phyloP scores from a whole-genome alignment of 2,113 vertebrate species.

The Silurus asotus region DNA sequence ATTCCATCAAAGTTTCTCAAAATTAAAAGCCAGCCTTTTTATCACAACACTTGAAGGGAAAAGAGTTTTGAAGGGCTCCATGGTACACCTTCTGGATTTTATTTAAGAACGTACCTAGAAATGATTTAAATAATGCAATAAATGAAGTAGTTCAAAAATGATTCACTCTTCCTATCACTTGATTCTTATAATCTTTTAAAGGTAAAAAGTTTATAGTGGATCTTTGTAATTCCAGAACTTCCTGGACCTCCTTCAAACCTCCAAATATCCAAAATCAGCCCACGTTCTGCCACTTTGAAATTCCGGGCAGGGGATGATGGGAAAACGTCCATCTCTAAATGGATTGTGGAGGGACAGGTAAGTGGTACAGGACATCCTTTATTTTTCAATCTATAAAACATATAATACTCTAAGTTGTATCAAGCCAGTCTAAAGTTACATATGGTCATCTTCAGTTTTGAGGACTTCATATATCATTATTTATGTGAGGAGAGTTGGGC shows the following conservation, averaged over 20 bases:
- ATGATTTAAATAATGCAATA: slow-evolving; percentile 13
- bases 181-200: background rate
- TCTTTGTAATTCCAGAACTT: slow-evolving; percentile 70
- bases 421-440: background rate
- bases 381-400: background rate
- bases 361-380: background rate
- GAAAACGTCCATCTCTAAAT: slow-evolving; percentile 81
- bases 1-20: slow-evolving; percentile 55
- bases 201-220: slow-evolving; percentile 19
- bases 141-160: slow-evolving; percentile 10
- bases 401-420: background rate
- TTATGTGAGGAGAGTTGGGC: background rate
- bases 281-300: slow-evolving; percentile 80
- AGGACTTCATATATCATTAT: background rate
- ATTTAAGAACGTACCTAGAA: slow-evolving; percentile 19
- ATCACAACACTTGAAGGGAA: slow-evolving; percentile 42
- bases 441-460: background rate
- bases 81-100: slow-evolving; percentile 10
- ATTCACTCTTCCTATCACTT: background rate
- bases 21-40: slow-evolving; percentile 45
- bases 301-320: slow-evolving; percentile 83
- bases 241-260: slow-evolving; percentile 83
- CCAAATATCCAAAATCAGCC: slow-evolving; percentile 86
- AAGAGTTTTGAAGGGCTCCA: slow-evolving; percentile 13
- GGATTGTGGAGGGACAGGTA: slow-evolving; percentile 86